Evolutionary conservation across 1,140 invertebrate species (phyloP).

Genomic region (Diuraphis noxia): DNA sequence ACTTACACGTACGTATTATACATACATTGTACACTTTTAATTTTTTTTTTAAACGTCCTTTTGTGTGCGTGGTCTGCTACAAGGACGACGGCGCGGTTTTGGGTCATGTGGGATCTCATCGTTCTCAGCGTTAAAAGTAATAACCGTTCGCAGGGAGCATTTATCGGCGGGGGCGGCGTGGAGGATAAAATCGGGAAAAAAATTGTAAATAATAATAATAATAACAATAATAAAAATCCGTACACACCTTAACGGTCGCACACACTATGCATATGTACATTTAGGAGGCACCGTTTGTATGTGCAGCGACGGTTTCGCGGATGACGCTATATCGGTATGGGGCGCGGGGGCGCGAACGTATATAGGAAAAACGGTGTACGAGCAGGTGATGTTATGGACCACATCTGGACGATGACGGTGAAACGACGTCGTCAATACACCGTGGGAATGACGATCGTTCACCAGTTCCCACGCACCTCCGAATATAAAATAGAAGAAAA

Average conservation of each 20-base stretch:
- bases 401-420: constrained; percentile 53
- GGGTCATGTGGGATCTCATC: not conserved
- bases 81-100: not conserved
- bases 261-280: not conserved
- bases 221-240: constrained; percentile 30
- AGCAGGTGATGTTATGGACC: constrained; percentile 50
- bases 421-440: constrained; percentile 50
- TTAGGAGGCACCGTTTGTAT: not conserved
- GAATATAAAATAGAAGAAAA: constrained; percentile 21
- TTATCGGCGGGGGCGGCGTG: not conserved
- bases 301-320: constrained; percentile 22
- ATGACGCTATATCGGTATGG: not conserved
- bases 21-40: not conserved
- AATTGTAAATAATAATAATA: constrained; percentile 21
- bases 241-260: constrained; percentile 28
- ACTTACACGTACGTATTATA: no score
- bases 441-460: constrained; percentile 54
- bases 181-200: not conserved
- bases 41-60: not conserved
- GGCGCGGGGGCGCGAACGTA: not conserved
- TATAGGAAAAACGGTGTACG: constrained; percentile 15
- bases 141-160: not conserved
- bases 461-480: constrained; percentile 51
- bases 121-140: not conserved
- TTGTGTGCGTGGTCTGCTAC: not conserved